Base-by-base conservation (phyloP, 2,888 invertebrate genomes). In the Amiota minor region DNA sequence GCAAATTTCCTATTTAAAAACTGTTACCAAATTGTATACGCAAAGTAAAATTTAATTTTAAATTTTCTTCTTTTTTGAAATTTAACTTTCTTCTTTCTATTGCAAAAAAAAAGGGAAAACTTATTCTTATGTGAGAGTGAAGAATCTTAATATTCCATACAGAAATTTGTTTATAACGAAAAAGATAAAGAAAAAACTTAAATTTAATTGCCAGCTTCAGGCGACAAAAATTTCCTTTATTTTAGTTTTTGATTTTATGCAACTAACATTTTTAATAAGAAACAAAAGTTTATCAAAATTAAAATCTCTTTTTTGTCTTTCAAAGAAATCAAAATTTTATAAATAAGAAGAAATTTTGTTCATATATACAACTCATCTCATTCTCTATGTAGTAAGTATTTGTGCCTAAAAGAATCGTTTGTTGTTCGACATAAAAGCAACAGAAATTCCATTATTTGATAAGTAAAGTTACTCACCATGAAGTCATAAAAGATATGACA, bases 1-100 rank as follows among this genome's bases (percentile, higher is more conserved):
- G 56, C 56, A 59, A 59, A 59, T 59, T 59, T 59, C 56, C 56
- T 59, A 16, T 16, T 59, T 59, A 59, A 59, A 35, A 59, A 59
- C 56, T 18, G 56, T 59, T 18, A 59, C 56, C 16, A 18, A 59
- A 18, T 59, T 59, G 56, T 16, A 59, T n/a, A 35, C 35, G 35
- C 35, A 35, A 4, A 35, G 8, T 45, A 35, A 64, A 64, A 64
- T 45, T 45, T 45, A 64, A 64, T 64, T 35, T 64, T 45, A 16
- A 45, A 62, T n/a, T 45, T 35, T 62, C 10, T 35, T 8, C 20
- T 56, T 12, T 12, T 4, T n/a, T 50, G n/a, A n/a, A n/a, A n/a
- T n/a, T n/a, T n/a, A n/a, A n/a, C n/a, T n/a, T n/a, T n/a, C n/a
- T 35, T 35, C 59, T 59, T 59, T 59, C 20, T 11, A 18, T 59